Evolutionary conservation across 2,113 vertebrate species (phyloP).

Genomic region (Phalacrocorax aristotelis): DNA sequence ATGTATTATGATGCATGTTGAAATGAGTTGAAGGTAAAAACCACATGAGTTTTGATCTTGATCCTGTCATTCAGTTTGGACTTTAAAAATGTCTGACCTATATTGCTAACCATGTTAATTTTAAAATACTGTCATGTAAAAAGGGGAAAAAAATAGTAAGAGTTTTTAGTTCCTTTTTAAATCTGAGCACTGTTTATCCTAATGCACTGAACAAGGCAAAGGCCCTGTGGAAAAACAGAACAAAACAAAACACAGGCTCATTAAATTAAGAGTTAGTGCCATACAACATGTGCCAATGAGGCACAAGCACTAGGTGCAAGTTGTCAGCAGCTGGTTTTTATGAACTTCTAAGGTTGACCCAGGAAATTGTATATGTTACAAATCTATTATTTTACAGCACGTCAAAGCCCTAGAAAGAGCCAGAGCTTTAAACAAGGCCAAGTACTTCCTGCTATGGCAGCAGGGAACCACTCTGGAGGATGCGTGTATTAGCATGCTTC

Average conservation of each 20-base stretch:
- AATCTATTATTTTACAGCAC: not conserved
- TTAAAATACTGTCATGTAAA: not conserved
- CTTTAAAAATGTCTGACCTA: not conserved
- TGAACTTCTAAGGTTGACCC: not conserved
- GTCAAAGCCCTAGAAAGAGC: not conserved
- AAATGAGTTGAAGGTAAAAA: not conserved
- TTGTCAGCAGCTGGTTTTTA: not conserved
- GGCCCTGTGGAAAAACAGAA: not conserved
- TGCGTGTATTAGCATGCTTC: not conserved
- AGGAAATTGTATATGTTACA: not conserved
- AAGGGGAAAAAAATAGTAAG: not conserved
- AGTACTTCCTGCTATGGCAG: not conserved
- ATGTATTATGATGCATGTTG: not conserved
- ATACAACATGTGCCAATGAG: not conserved
- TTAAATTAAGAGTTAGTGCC: not conserved
- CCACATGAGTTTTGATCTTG: not conserved
- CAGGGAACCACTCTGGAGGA: not conserved
- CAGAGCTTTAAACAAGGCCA: not conserved
- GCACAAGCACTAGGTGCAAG: not conserved
- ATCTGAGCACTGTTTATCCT: not conserved
- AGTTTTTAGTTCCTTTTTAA: not conserved
- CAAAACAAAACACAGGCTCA: not conserved
- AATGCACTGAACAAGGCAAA: not conserved
- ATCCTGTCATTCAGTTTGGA: not conserved
- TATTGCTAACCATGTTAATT: not conserved